A percentile compares a stretch with the other conserved stretches of the same genome.
phyloP scores from a whole-genome alignment of 1,140 invertebrate species.

The Sminthurides bifidus region DNA sequence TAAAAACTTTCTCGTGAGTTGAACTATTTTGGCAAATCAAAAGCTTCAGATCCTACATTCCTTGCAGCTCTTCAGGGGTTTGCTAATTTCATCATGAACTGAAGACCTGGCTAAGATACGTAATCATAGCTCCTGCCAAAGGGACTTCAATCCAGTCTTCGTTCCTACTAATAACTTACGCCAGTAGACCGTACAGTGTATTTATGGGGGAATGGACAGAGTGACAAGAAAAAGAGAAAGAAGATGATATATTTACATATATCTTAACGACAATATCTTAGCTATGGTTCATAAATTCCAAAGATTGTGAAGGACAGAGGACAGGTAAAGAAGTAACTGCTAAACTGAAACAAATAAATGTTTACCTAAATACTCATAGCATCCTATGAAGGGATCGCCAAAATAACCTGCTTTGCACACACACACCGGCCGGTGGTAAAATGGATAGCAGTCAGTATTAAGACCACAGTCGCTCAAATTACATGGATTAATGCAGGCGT shows the following conservation, averaged over 20 bases:
- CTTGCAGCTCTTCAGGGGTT: too few species aligned
- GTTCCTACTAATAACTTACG: too few species aligned
- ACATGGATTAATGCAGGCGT: conserved; percentile 47
- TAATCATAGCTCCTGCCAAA: too few species aligned
- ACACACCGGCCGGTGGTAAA: conserved; percentile 54
- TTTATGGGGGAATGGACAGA: not conserved
- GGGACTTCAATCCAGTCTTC: too few species aligned
- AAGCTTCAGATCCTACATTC: too few species aligned
- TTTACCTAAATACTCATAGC: conserved; percentile 13
- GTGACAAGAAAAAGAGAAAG: not conserved
- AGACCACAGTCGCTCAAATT: conserved; percentile 46
- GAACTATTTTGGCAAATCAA: too few species aligned
- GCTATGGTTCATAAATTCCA: too few species aligned
- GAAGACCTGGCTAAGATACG: too few species aligned
- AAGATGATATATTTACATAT: not conserved
- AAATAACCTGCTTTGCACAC: conserved; percentile 49
- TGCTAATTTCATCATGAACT: too few species aligned
- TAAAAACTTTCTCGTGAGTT: too few species aligned
- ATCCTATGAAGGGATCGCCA: conserved; percentile 19
- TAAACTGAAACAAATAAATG: not conserved
- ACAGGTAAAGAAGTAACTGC: conserved; percentile 1
- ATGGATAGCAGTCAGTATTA: conserved; percentile 47
- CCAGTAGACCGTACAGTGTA: too few species aligned
- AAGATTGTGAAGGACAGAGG: not conserved
- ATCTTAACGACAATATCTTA: not conserved